These are phyloP conservation scores for Pseudoatta argentina DNA, from an alignment of 1,140 invertebrate species.

Conservation along the genomic window DNA sequence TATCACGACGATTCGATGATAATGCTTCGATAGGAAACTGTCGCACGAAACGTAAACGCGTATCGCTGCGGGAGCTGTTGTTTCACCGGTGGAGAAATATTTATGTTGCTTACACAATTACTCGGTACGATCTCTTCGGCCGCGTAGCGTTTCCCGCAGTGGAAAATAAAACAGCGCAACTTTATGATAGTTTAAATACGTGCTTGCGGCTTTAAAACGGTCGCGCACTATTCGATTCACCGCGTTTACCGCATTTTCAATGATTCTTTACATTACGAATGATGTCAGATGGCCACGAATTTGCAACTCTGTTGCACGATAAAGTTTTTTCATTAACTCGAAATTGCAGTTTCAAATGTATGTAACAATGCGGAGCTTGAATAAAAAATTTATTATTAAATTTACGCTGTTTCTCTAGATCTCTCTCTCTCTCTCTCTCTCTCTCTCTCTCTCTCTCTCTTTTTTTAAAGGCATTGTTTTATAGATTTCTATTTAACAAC, in stretches of 20 bases:
- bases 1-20: conserved; percentile 43
- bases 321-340: conserved; percentile 8
- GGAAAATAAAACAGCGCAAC: conserved; percentile 35
- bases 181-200: conserved; percentile 45
- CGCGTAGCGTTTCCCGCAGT: neutral
- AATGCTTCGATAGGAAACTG: conserved; percentile 22
- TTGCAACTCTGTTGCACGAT: neutral
- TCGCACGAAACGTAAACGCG: conserved; percentile 24
- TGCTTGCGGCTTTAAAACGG: conserved; percentile 19
- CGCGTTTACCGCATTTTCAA: conserved; percentile 25
- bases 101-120: conserved; percentile 50
- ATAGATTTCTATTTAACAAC: neutral
- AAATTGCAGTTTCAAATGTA: neutral
- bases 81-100: conserved; percentile 32
- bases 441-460: too few species aligned
- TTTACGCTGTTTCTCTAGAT: neutral
- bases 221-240: conserved; percentile 30
- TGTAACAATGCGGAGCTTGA: neutral
- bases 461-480: neutral
- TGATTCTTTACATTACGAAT: conserved; percentile 6
- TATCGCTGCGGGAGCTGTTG: conserved; percentile 27
- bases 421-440: too few species aligned
- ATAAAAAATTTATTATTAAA: conserved; percentile 4
- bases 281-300: neutral
- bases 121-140: conserved; percentile 8